Percentiles rank a stretch among this genome's conserved stretches.
Conservation (phyloP, 1,140 invertebrate genomes). For the Dendroctonus valens region DNA sequence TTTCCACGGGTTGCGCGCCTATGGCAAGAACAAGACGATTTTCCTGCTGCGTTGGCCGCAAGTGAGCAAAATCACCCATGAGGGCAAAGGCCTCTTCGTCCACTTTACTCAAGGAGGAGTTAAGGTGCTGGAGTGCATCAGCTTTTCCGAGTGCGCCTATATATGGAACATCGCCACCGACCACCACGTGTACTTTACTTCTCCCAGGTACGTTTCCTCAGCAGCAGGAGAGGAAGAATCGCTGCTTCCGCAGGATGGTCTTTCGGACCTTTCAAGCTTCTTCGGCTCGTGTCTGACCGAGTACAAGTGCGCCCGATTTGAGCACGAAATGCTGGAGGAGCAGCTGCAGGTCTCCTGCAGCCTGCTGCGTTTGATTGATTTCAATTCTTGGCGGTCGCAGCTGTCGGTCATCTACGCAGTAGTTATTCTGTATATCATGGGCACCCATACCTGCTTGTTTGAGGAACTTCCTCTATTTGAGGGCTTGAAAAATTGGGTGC, state of each 20-base stretch:
- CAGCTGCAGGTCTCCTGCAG: neutral
- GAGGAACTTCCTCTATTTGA: conserved; percentile 2
- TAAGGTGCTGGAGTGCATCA: conserved; percentile 21
- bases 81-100: conserved; percentile 17
- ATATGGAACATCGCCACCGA: conserved; percentile 23
- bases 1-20: conserved; percentile 28
- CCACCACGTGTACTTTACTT: conserved; percentile 23
- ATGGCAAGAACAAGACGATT: conserved; percentile 9
- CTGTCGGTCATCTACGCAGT: conserved; percentile 10
- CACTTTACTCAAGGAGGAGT: conserved; percentile 9
- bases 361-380: neutral
- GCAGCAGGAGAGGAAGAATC: neutral
- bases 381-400: conserved; percentile 14
- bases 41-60: conserved; percentile 15
- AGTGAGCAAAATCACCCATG: conserved; percentile 26
- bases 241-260: neutral
- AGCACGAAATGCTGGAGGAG: neutral
- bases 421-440: conserved; percentile 9
- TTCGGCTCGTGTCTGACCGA: conserved; percentile 6
- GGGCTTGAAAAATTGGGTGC: conserved; percentile 2
- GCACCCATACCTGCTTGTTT: conserved; percentile 15
- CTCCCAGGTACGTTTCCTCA: neutral
- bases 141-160: conserved; percentile 27
- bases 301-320: neutral
- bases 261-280: neutral